Evolutionary conservation across 2,888 invertebrate genomes (phyloP).

Genomic region (Miltochrista miniata): DNA sequence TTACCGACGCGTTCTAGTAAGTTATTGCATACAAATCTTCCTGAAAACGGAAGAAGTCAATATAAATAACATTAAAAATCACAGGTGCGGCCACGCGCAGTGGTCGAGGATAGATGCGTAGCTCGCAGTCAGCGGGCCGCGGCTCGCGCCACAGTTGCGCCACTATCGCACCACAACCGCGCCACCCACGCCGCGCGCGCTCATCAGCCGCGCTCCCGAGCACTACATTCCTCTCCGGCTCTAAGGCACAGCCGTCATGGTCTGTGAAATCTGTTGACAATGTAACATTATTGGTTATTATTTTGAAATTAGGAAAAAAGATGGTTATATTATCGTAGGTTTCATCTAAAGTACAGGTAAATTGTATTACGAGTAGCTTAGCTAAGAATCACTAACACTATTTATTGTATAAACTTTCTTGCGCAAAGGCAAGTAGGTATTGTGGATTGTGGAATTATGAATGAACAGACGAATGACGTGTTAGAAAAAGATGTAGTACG

Average conservation of each 20-base stretch:
- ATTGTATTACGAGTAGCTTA: too few relatives aligned
- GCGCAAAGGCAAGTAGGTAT: too few relatives aligned
- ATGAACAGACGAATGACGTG: too few relatives aligned
- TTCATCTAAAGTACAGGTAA: too few relatives aligned
- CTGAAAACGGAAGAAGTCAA: conserved; percentile 61
- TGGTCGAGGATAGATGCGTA: conserved; percentile 32
- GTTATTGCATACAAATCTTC: conserved; percentile 65
- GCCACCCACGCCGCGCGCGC: not conserved
- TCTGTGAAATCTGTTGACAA: conserved; percentile 74
- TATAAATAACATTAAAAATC: conserved; percentile 59
- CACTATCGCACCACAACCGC: not conserved
- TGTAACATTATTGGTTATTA: not conserved
- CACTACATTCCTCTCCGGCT: conserved; percentile 41
- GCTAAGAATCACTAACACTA: too few relatives aligned
- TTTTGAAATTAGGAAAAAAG: too few relatives aligned
- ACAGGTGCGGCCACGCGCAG: conserved; percentile 51
- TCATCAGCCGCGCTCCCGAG: conserved; percentile 13
- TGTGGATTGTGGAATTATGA: not conserved
- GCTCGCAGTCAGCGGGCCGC: conserved; percentile 13
- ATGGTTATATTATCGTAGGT: too few relatives aligned
- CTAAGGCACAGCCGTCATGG: conserved; percentile 80
- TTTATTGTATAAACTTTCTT: too few relatives aligned
- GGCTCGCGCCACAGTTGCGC: conserved; percentile 3
- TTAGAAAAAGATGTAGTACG: too few relatives aligned
- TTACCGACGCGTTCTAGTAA: conserved; percentile 64